Evolutionary conservation across 2,113 vertebrate genomes (phyloP).

Genomic region (Spermophilus dauricus): DNA sequence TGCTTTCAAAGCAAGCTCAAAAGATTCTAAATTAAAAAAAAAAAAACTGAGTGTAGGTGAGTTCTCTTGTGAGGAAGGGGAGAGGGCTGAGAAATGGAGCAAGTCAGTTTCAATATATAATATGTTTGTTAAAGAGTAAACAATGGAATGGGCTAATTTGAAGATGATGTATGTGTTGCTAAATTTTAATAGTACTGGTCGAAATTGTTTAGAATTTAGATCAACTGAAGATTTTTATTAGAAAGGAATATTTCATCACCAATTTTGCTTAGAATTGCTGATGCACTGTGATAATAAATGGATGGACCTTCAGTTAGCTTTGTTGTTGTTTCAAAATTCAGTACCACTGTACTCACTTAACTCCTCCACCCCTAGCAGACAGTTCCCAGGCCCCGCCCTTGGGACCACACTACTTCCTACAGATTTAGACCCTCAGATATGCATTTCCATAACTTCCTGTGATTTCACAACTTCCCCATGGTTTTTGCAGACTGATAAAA

Average conservation of each 20-base stretch:
- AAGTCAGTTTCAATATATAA: not conserved
- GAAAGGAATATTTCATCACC: not conserved
- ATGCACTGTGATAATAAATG: not conserved
- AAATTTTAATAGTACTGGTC: not conserved
- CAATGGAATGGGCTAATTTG: not conserved
- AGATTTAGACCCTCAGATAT: not conserved
- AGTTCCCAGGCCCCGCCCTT: accelerated
- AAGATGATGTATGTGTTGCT: not conserved
- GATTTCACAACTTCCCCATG: not conserved
- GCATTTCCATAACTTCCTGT: not conserved
- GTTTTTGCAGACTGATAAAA: not conserved
- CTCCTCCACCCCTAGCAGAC: accelerated
- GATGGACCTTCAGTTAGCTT: not conserved
- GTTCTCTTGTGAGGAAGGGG: not conserved
- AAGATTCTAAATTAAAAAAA: not conserved
- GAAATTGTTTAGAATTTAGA: not conserved
- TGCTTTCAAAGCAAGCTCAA: not conserved
- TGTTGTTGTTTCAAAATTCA: not conserved
- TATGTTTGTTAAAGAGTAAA: not conserved
- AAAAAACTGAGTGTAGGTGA: not conserved
- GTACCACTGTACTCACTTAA: not conserved
- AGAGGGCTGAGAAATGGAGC: not conserved
- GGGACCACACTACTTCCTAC: not conserved
- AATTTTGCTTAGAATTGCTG: not conserved
- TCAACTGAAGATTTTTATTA: not conserved